Conservation (phyloP, 2,888 invertebrate genomes). For the Ceratothoa steindachneri region DNA sequence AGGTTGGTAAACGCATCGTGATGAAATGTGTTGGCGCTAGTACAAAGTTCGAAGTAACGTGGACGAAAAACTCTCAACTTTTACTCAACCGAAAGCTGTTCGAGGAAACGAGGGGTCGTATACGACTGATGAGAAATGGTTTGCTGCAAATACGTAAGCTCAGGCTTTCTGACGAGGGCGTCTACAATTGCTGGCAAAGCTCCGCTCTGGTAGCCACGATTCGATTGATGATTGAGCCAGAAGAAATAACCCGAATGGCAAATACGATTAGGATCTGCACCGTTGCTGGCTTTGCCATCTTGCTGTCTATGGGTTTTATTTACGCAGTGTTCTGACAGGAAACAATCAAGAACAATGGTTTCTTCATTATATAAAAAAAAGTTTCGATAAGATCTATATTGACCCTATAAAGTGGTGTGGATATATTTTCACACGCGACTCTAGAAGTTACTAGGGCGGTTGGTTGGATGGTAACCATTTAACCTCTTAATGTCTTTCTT, state of each 20-base stretch:
- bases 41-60: neutral
- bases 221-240: neutral
- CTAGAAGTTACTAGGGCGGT: too few species aligned
- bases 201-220: neutral
- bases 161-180: neutral
- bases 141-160: neutral
- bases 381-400: too few species aligned
- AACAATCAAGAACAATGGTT: too few species aligned
- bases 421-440: too few species aligned
- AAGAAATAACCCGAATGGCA: neutral
- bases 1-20: neutral
- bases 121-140: neutral
- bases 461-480: too few species aligned
- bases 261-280: neutral
- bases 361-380: too few species aligned
- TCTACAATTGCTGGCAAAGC: slow-evolving; percentile 2
- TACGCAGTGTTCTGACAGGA: too few species aligned
- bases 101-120: neutral
- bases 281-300: neutral
- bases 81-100: neutral
- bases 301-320: neutral
- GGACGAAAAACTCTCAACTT: neutral
- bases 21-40: neutral
- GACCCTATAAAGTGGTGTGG: too few species aligned
- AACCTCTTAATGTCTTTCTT: too few species aligned